Percentiles rank a stretch among this genome's conserved stretches.
Conservation (phyloP, 2,888 invertebrate genomes). For the Lamellibrachia columna region DNA sequence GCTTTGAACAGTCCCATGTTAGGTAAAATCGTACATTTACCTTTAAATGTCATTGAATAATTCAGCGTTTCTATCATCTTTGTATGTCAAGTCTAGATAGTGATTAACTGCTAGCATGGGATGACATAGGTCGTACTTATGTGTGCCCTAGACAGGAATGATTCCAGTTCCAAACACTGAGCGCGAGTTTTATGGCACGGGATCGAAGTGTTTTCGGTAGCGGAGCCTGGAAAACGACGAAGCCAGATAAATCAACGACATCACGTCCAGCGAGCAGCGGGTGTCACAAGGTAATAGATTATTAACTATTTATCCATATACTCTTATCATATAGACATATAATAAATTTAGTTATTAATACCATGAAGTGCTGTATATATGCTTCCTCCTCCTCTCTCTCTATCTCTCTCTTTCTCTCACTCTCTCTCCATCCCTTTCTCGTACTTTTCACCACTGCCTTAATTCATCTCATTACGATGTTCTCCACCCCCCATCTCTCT, state of each 20-base stretch:
- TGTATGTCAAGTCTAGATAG: too few species aligned
- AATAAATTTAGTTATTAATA: background rate
- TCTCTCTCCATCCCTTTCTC: too few species aligned
- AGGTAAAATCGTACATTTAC: too few species aligned
- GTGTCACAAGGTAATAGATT: background rate
- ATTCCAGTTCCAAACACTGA: background rate
- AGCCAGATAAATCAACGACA: background rate
- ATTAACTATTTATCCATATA: background rate
- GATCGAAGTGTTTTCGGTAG: background rate
- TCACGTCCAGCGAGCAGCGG: background rate
- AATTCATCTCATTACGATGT: too few species aligned
- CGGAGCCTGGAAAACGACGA: background rate
- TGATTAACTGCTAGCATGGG: background rate
- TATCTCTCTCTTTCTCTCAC: too few species aligned
- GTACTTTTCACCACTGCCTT: too few species aligned
- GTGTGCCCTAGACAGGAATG: background rate
- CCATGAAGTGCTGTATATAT: background rate
- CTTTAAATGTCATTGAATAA: too few species aligned
- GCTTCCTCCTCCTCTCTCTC: too few species aligned
- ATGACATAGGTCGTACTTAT: background rate
- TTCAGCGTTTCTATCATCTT: too few species aligned
- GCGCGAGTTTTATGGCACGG: background rate
- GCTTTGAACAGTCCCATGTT: too few species aligned
- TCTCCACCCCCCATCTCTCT: background rate
- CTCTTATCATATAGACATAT: background rate